These are phyloP conservation scores for Euproctis similis DNA, from an alignment of 2,888 invertebrate species.

Conservation along the genomic window DNA sequence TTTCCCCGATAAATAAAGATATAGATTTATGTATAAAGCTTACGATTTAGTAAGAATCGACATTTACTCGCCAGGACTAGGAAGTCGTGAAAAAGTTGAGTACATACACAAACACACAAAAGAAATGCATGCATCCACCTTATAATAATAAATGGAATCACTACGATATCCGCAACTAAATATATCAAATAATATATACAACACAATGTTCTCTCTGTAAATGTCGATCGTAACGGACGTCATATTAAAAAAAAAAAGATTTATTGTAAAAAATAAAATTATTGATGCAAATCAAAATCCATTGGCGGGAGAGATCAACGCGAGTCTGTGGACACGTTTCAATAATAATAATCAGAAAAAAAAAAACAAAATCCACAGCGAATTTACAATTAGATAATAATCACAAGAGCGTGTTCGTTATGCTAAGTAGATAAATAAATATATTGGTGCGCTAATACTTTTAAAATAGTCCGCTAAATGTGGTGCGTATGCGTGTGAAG, in stretches of 20 bases:
- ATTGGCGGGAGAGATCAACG: slow-evolving; percentile 32
- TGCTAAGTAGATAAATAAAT: slow-evolving; percentile 55
- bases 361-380: slow-evolving; percentile 34
- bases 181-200: slow-evolving; percentile 60
- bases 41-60: slow-evolving; percentile 66
- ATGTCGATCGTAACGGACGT: slow-evolving; percentile 13
- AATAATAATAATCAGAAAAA: slow-evolving; percentile 5
- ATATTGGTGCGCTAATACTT: slow-evolving; percentile 72
- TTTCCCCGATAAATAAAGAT: slow-evolving; percentile 46
- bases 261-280: slow-evolving; percentile 14
- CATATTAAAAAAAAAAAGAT: slow-evolving; percentile 10
- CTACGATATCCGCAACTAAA: slow-evolving; percentile 58
- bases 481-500: slow-evolving; percentile 31
- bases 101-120: slow-evolving; percentile 68
- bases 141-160: slow-evolving; percentile 72
- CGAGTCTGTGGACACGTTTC: slow-evolving; percentile 21
- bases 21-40: slow-evolving; percentile 49
- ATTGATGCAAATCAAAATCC: no score
- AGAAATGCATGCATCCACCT: slow-evolving; percentile 74
- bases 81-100: slow-evolving; percentile 66
- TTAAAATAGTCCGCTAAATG: slow-evolving; percentile 46
- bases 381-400: slow-evolving; percentile 29
- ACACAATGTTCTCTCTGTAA: slow-evolving; percentile 23
- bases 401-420: no score
- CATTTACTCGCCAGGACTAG: slow-evolving; percentile 65